phyloP scores from a whole-genome alignment of 1,140 invertebrate species.

The Ceratina calcarata region DNA sequence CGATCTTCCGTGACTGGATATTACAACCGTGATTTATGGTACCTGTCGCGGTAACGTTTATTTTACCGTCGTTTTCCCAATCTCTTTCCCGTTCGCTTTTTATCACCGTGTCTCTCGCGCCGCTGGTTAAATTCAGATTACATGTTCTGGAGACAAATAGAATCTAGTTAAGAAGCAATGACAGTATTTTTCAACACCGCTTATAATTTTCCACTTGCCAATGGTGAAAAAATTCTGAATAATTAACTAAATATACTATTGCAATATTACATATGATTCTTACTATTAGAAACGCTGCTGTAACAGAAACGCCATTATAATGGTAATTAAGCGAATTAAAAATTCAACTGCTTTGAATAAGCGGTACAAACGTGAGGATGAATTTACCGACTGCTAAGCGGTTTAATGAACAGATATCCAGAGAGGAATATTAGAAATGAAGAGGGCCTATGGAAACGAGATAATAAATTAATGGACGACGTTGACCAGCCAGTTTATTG shows the following conservation, averaged over 20 bases:
- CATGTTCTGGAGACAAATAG: no score
- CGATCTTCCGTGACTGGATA: slow-evolving; percentile 26
- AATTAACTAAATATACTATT: no score
- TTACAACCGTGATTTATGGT: slow-evolving; percentile 30
- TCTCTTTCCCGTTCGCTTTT: background rate
- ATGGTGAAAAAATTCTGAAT: no score
- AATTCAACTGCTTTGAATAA: background rate
- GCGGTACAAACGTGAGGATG: no score
- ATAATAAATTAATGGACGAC: slow-evolving; percentile 6
- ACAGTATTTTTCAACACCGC: no score
- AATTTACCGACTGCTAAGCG: background rate
- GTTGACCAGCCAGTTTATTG: background rate
- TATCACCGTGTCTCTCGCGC: background rate
- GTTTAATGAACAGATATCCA: slow-evolving; percentile 4
- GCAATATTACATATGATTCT: no score
- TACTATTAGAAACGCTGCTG: no score
- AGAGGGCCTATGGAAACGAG: background rate
- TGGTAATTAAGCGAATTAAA: background rate
- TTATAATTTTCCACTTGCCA: no score
- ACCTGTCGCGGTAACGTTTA: slow-evolving; percentile 1
- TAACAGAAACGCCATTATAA: no score
- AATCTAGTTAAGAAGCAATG: no score
- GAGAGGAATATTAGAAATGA: background rate
- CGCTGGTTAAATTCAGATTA: background rate
- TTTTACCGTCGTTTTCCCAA: no score